Evolutionary conservation across 1,140 invertebrate species (phyloP), one percentile per base, ranked within the genome.

Genomic region (Parapsyche elsis): DNA sequence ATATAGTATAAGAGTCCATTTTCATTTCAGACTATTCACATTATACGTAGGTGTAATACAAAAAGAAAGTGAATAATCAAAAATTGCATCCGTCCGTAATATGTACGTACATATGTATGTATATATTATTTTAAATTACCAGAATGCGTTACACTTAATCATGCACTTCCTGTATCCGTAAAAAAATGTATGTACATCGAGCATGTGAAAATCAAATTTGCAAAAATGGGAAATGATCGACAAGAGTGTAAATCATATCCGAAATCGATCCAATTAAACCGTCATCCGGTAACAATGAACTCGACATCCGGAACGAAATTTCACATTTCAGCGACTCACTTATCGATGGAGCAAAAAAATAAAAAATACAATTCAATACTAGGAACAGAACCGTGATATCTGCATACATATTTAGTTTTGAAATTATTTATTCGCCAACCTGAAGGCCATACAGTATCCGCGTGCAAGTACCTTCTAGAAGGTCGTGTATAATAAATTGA

Each of bases 251-350:
- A 61, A 61, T 61, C n/a, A 16, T 19, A 61, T 61, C 57, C 9
- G 24, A 26, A 67, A 67, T 67, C 21, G 64, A 30, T 23, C 9
- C 24, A 67, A 26, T 67, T 67, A 21, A 9, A 10, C n/a, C 9
- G 9, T 61, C 59, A 23, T 61, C 59, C 59, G 59, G 59, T 61
- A 61, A 61, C 21, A 61, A 61, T 23, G n/a, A 61, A 10, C 9
- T 61, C 59, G 10, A 61, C 59, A 61, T 61, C 59, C 59, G 59
- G 0, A 10, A 61, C 16, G 21, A 61, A 61, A 61, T 61, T 23
- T 19, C 10, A 53, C 16, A 14, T 53, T 53, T 38, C 30, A 38
- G 30, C 30, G 30, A 38, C 30, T 38, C 30, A 7, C 30, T 7
- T 1, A 38, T 38, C 30, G 30, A 38, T 7, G 30, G 30, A 7